A percentile compares a stretch with the other conserved stretches of the same genome.
These are phyloP conservation scores for Pheucticus melanocephalus DNA, from an alignment of 2,113 vertebrate genomes.

Conservation along the genomic window DNA sequence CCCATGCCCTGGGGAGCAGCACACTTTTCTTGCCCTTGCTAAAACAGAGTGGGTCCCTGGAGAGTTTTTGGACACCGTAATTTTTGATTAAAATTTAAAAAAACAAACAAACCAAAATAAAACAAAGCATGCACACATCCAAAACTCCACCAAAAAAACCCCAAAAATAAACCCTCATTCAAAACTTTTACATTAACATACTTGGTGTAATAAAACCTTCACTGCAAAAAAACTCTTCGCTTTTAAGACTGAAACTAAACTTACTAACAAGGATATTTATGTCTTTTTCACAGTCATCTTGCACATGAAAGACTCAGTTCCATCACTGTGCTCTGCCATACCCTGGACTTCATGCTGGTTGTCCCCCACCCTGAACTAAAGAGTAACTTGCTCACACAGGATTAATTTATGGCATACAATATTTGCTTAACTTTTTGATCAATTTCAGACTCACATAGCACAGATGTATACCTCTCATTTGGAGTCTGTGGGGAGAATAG, in stretches of 20 bases:
- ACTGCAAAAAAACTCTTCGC: neutral
- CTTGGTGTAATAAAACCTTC: neutral
- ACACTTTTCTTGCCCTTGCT: neutral
- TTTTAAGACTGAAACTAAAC: neutral
- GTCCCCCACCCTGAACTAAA: neutral
- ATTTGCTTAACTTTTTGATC: neutral
- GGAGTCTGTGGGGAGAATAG: neutral
- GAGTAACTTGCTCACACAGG: neutral
- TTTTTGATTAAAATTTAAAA: neutral
- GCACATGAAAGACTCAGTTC: neutral
- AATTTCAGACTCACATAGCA: neutral
- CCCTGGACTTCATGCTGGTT: neutral
- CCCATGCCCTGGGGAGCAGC: rapidly evolving
- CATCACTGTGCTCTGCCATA: neutral
- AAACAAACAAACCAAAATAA: neutral
- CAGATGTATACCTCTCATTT: neutral
- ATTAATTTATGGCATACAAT: neutral
- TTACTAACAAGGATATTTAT: neutral
- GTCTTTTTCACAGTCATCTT: neutral
- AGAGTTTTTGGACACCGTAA: neutral
- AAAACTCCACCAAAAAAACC: neutral
- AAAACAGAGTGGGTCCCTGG: neutral
- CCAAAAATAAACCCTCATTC: neutral
- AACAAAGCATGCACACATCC: neutral
- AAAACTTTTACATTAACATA: neutral